Evolutionary conservation across 1,140 invertebrate genomes (phyloP).

Genomic region (Spodoptera frugiperda): DNA sequence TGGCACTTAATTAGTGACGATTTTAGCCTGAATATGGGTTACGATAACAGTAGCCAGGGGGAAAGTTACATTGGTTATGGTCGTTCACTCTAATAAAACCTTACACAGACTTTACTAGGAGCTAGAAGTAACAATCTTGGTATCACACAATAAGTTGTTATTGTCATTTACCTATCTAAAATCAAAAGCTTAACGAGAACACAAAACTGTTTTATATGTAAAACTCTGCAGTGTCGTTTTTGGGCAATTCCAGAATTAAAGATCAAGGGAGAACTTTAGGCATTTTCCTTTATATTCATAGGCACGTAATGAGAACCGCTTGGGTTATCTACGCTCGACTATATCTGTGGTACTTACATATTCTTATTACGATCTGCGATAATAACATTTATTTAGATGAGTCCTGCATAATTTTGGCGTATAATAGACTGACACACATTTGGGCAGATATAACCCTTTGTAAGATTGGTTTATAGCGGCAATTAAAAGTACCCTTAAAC

Average conservation of each 20-base stretch:
- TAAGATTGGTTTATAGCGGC: constrained; percentile 31
- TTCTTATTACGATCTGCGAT: constrained; percentile 36
- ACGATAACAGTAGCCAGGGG: constrained; percentile 40
- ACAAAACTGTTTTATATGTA: not conserved
- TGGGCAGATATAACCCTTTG: constrained; percentile 31
- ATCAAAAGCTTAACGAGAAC: not conserved
- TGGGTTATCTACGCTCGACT: constrained; percentile 1
- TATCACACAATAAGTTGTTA: not conserved
- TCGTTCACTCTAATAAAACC: constrained; percentile 12
- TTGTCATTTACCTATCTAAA: too few relatives aligned
- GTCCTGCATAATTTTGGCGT: constrained; percentile 39
- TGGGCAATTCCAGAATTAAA: not conserved
- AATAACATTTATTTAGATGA: constrained; percentile 34
- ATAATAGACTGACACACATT: constrained; percentile 39
- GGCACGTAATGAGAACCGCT: not conserved
- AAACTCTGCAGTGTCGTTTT: not conserved
- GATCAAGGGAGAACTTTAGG: not conserved
- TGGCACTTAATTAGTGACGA: constrained; percentile 54
- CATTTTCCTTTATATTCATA: not conserved
- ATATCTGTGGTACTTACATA: constrained; percentile 16
- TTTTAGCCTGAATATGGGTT: constrained; percentile 43
- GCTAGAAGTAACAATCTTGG: too few relatives aligned
- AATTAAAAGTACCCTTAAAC: constrained; percentile 37
- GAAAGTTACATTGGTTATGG: constrained; percentile 13
- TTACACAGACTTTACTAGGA: not conserved